Percentiles rank a stretch among this genome's conserved stretches.
Conservation (phyloP, 1,140 invertebrate species). For the Apocrypta bakeri region DNA sequence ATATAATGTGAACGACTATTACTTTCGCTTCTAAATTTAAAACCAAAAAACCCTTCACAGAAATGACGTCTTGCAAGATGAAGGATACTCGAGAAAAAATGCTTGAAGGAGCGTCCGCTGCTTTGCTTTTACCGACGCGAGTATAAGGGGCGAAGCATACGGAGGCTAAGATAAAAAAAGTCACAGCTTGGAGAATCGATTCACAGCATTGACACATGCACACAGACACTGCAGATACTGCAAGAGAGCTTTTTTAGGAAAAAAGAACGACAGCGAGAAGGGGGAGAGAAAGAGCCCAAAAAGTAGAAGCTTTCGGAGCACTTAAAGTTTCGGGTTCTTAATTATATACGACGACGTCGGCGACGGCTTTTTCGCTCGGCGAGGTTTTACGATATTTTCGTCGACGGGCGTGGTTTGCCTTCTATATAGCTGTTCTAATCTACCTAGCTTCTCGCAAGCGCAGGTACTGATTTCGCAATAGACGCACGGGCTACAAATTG, state of each 20-base stretch:
- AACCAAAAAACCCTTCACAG: slow-evolving; percentile 14
- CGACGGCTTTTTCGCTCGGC: not conserved
- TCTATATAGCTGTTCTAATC: not conserved
- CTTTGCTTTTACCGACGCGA: not conserved
- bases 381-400: slow-evolving; percentile 19
- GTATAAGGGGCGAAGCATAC: not conserved
- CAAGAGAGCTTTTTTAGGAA: not conserved
- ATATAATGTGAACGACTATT: not conserved
- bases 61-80: slow-evolving; percentile 29
- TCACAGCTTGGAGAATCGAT: slow-evolving; percentile 7
- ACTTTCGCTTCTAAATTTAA: slow-evolving; percentile 14
- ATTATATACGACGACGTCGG: not conserved
- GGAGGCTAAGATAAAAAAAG: slow-evolving; percentile 1
- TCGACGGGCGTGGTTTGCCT: not conserved
- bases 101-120: not conserved
- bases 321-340: slow-evolving; percentile 16
- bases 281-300: not conserved
- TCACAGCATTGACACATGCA: not conserved
- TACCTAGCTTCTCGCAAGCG: not conserved
- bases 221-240: not conserved
- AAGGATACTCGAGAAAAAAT: slow-evolving; percentile 25
- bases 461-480: not conserved
- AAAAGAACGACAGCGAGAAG: too few relatives aligned
- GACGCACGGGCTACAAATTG: not conserved
- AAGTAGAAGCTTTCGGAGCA: not conserved